Evolutionary conservation across 2,888 invertebrate genomes (phyloP).

Genomic region (Thumatha senex): DNA sequence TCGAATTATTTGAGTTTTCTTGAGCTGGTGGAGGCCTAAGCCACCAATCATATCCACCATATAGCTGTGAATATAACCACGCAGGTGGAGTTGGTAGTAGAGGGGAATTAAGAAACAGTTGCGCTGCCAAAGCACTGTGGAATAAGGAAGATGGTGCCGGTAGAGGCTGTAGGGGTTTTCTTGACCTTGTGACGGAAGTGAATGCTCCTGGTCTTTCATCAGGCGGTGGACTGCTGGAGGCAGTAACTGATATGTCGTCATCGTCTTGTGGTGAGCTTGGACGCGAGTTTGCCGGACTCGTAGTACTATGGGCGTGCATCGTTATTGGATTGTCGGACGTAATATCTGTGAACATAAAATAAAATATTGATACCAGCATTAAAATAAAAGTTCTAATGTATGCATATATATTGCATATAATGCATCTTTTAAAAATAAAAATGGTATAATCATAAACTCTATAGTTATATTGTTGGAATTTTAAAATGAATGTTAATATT

Average conservation of each 20-base stretch:
- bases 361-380: not conserved
- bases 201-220: conserved; percentile 82
- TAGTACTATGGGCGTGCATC: conserved; percentile 87
- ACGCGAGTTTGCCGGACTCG: conserved; percentile 87
- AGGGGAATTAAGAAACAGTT: conserved; percentile 89
- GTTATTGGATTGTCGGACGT: conserved; percentile 71
- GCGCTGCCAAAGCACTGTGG: conserved; percentile 84
- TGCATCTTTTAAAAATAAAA: no score
- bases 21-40: conserved; percentile 74
- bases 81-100: conserved; percentile 89
- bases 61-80: conserved; percentile 90
- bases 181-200: conserved; percentile 74
- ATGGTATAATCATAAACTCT: no score
- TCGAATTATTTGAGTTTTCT: conserved; percentile 71
- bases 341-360: conserved; percentile 51
- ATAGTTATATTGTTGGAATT: no score
- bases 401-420: no score
- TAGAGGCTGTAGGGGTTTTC: conserved; percentile 74
- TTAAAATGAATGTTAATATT: no score
- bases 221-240: conserved; percentile 79
- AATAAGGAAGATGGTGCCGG: conserved; percentile 76
- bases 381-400: no score
- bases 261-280: conserved; percentile 83
- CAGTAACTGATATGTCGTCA: conserved; percentile 86
- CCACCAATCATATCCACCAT: conserved; percentile 89